phyloP scores from a whole-genome alignment of 2,888 invertebrate genomes.

The Dorcus hopei region DNA sequence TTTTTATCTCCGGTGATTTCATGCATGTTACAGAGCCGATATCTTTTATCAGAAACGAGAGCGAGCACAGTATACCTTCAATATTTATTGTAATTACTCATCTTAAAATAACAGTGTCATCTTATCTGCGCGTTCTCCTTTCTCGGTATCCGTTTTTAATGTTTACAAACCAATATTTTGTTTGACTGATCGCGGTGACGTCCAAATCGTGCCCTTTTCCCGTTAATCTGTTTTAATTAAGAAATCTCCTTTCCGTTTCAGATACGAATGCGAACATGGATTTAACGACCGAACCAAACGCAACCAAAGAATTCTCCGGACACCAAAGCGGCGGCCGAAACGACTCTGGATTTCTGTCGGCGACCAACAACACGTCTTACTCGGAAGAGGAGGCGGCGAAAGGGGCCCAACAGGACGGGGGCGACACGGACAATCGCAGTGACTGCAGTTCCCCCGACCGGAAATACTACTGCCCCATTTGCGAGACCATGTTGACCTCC shows the following conservation, averaged over 20 bases:
- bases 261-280: conserved; percentile 44
- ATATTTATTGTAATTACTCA: conserved; percentile 29
- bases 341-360: conserved; percentile 47
- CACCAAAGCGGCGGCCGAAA: conserved; percentile 28
- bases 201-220: neutral
- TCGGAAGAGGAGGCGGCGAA: conserved; percentile 19
- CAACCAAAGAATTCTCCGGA: conserved; percentile 28
- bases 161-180: neutral
- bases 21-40: conserved; percentile 9
- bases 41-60: conserved; percentile 17
- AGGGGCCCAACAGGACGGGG: conserved; percentile 34
- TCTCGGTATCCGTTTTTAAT: conserved; percentile 8
- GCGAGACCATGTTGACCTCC: conserved; percentile 58
- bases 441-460: conserved; percentile 53
- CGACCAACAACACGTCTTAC: conserved; percentile 32
- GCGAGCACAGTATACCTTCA: conserved; percentile 20
- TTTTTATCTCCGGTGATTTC: conserved; percentile 35
- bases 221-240: neutral
- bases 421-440: conserved; percentile 58
- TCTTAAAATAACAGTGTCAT: conserved; percentile 22
- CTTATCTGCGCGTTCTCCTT: conserved; percentile 19
- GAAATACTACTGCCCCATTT: conserved; percentile 63
- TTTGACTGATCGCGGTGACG: too few species aligned
- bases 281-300: conserved; percentile 29
- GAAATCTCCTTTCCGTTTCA: conserved; percentile 28